Conservation (phyloP, 2,888 invertebrate genomes). For the Kuschelorhynchus macadamiae region DNA sequence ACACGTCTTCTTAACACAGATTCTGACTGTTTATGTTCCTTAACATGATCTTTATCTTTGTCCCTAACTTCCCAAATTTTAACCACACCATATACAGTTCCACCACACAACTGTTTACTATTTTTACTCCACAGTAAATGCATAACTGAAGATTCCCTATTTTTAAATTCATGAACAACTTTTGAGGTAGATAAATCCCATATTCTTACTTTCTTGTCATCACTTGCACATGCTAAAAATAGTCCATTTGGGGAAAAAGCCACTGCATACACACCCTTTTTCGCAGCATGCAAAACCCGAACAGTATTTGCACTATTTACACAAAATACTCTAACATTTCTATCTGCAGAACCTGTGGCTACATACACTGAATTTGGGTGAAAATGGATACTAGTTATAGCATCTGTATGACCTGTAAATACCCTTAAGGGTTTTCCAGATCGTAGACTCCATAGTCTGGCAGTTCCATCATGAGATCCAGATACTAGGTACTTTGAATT, state of each 20-base stretch:
- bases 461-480: slow-evolving; percentile 85
- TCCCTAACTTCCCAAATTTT: slow-evolving; percentile 74
- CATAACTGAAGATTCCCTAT: slow-evolving; percentile 76
- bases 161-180: slow-evolving; percentile 76
- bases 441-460: slow-evolving; percentile 86
- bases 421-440: slow-evolving; percentile 86
- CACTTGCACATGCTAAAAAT: slow-evolving; percentile 87
- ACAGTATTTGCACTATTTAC: slow-evolving; percentile 86
- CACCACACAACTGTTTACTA: slow-evolving; percentile 76
- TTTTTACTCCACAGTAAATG: slow-evolving; percentile 75
- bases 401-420: slow-evolving; percentile 89
- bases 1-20: slow-evolving; percentile 24
- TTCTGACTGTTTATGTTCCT: slow-evolving; percentile 39
- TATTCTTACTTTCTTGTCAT: slow-evolving; percentile 79
- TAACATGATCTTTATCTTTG: slow-evolving; percentile 37
- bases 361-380: slow-evolving; percentile 93
- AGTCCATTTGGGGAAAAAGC: slow-evolving; percentile 90
- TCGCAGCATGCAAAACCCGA: slow-evolving; percentile 84
- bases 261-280: slow-evolving; percentile 81
- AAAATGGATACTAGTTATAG: slow-evolving; percentile 90
- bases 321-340: slow-evolving; percentile 89
- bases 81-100: slow-evolving; percentile 77
- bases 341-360: slow-evolving; percentile 93
- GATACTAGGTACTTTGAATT: slow-evolving; percentile 81
- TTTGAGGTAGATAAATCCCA: slow-evolving; percentile 81